Evolutionary conservation across 2,113 vertebrate species (phyloP), one percentile per base, ranked within the genome.

Genomic region (Channa argus): DNA sequence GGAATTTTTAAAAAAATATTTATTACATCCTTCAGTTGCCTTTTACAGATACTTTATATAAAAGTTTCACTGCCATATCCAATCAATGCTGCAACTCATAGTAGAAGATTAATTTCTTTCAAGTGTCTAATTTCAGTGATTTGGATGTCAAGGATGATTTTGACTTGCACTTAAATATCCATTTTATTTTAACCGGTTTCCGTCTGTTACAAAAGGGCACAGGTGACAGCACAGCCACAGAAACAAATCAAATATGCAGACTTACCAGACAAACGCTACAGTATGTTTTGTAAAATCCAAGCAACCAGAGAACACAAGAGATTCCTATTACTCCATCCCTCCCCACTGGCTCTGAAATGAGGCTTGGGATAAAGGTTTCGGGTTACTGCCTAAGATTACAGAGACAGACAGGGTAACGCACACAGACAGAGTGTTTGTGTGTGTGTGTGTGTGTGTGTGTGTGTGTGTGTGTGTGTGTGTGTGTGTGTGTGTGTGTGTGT

Each of bases 351-450:
- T 68, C 77, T 79, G 56, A 80, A 83, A 88, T 71, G 79, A 77
- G 79, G 53, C 56, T 76, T 65, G 51, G 88, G 86, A 85, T 88
- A 82, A 88, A 88, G 68, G 70, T 58, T 54, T 65, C 63, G 46
- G 58, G 62, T 77, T 79, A 52, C 77, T 55, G 66, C 62, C 83
- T 36, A 56, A 80, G 82, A 87, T 83, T 86, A 78, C 67, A 79
- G 41, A 33, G 55, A 59, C 53, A 79, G 60, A 62, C 15, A 49
- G 50, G 50, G 43, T 63, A 63, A 55, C 63, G 24, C 33, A 52
- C 64, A 69, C 33, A 55, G 14, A 39, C 1, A 46, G 49, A 73
- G 62, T 75, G 56, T 86, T 63, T 82, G 39, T 79, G 74, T 64
- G 78, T 14, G 66, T 75, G 41, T 76, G 62, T 13, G 51, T 24